Evolutionary conservation across 2,888 invertebrate genomes (phyloP), one percentile per base, ranked within the genome.

Genomic region (Archips xylosteana): DNA sequence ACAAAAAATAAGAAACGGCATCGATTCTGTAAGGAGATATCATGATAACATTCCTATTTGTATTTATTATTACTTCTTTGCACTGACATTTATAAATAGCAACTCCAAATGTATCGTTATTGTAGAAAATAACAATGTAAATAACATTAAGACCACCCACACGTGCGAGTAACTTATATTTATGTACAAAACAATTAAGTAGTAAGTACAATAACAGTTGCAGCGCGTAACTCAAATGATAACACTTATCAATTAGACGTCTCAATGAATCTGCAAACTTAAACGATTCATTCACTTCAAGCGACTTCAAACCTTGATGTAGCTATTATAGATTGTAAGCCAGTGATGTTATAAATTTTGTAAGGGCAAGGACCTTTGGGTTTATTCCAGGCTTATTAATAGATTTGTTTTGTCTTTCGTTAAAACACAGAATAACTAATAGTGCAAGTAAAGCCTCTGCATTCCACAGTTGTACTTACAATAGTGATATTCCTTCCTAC

Each of bases 311-410:
- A 61, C 70, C 59, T 54, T 74, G 36, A 3, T 6, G 1, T 23
- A 2, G 4, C 45, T 34, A 0, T n/a, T 13, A 34, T 70, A 69
- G 57, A 62, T 67, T 13, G 32, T 8, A 51, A 5, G 12, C 4
- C 13, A n/a, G 67, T 62, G 49, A 42, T 15, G 68, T 59, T 15
- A 10, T 47, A 42, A 3, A 59, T 59, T 32, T 60, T 63, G 61
- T 74, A 80, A 81, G 85, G 80, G 76, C 82, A 79, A 78, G 78
- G 79, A 80, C 81, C 86, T 78, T 77, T 82, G 81, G 83, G 81
- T 82, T 81, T 85, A 78, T 85, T 86, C 85, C 84, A 71, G 51
- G 68, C 57, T 57, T 57, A 68, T 75, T 57, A 60, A 61, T 61
- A 65, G 68, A 12, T 72, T 69, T 73, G 59, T 60, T 69, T 73